A percentile compares a stretch with the other conserved stretches of the same genome.
Conservation (phyloP, 2,797 vertebrate genomes). For the Alca torda region DNA sequence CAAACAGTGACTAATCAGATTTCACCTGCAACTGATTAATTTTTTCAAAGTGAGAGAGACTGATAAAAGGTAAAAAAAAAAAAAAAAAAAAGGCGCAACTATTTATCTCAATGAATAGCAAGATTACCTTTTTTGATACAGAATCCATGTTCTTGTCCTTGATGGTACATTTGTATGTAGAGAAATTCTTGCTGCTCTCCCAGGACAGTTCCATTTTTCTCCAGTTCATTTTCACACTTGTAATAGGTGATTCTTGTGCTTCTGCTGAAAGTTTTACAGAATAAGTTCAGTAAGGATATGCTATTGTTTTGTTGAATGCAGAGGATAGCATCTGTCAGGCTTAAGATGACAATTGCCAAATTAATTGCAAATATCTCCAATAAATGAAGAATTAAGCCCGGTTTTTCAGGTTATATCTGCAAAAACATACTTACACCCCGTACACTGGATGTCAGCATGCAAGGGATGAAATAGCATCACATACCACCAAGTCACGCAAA, state of each 20-base stretch:
- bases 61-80: background rate
- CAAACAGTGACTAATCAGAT: background rate
- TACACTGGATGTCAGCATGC: background rate
- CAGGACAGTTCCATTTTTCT: slow-evolving; percentile 40
- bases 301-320: background rate
- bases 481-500: background rate
- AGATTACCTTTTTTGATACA: fast-evolving
- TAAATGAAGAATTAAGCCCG: background rate
- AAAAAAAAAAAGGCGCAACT: background rate
- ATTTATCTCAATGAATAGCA: background rate
- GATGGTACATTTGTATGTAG: background rate
- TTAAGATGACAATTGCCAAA: background rate
- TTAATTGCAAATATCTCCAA: background rate
- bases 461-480: background rate
- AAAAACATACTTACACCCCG: slow-evolving; percentile 26
- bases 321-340: background rate
- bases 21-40: background rate
- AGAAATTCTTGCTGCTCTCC: slow-evolving; percentile 15
- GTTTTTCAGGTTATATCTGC: background rate
- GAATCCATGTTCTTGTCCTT: fast-evolving
- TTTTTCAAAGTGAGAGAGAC: background rate
- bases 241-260: background rate
- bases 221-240: background rate
- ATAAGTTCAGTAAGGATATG: background rate
- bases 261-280: background rate